These are phyloP conservation scores for Hemicentrotus pulcherrimus DNA, from an alignment of 35 echinoderm and acorn worm genomes.

Conservation along the genomic window DNA sequence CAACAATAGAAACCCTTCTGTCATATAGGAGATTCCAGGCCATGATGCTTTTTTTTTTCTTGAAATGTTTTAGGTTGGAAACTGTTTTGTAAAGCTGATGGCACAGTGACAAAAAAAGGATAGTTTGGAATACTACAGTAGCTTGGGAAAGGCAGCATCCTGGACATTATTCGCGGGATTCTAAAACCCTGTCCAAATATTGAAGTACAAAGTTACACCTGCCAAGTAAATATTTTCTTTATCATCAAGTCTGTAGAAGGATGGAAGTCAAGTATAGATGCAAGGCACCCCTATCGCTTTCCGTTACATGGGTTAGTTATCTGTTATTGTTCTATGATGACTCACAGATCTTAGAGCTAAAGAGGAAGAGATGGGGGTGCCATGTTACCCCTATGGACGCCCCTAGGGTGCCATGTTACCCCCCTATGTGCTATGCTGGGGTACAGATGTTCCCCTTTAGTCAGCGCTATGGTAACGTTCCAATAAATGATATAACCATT, in stretches of 20 bases:
- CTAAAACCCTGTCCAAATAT: too few relatives aligned
- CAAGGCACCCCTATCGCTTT: neutral
- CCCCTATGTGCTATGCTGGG: neutral
- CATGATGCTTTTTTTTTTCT: too few relatives aligned
- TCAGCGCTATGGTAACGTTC: neutral
- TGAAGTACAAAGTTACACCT: too few relatives aligned
- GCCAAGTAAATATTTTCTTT: neutral
- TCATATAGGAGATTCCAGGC: too few relatives aligned
- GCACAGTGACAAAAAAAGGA: too few relatives aligned
- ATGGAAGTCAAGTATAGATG: neutral
- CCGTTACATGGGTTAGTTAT: neutral
- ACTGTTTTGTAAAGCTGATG: too few relatives aligned
- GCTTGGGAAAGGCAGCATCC: too few relatives aligned
- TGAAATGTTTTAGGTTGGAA: too few relatives aligned
- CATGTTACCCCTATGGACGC: neutral
- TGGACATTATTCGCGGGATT: too few relatives aligned
- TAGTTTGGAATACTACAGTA: too few relatives aligned
- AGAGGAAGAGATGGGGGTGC: conserved; percentile 13
- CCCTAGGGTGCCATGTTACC: neutral
- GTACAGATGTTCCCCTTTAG: neutral
- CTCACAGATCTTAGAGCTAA: neutral
- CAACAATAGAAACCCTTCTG: too few relatives aligned
- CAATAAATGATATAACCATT: neutral
- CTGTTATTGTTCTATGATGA: neutral
- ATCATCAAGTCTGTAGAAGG: neutral